Conservation (phyloP, 2,797 vertebrate genomes). For the Mergus octosetaceus region DNA sequence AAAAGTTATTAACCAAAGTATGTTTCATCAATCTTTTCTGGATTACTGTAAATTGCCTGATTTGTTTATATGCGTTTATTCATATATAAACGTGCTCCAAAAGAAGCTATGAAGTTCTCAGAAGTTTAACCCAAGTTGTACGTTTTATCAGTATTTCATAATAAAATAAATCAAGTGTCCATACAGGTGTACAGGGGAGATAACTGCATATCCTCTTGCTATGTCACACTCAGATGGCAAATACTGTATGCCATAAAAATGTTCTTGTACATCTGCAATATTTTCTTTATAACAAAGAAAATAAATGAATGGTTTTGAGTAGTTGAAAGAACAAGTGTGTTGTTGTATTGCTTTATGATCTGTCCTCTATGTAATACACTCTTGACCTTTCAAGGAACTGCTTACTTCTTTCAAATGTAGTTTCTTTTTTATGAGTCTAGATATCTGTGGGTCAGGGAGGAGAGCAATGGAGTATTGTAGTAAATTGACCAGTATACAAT, state of each 20-base stretch:
- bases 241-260: not conserved
- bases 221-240: not conserved
- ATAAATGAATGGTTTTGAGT: not conserved
- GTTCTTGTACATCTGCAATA: not conserved
- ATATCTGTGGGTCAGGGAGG: not conserved
- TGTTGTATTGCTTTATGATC: slow-evolving; percentile 13
- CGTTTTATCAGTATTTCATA: not conserved
- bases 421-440: not conserved
- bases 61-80: not conserved
- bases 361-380: slow-evolving; percentile 7
- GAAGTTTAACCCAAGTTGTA: not conserved
- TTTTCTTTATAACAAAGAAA: slow-evolving; percentile 28
- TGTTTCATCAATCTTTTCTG: not conserved
- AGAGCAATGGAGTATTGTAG: not conserved
- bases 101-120: not conserved
- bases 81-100: not conserved
- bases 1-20: not conserved
- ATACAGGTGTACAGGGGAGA: not conserved
- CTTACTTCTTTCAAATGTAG: slow-evolving; percentile 14
- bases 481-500: slow-evolving; percentile 25
- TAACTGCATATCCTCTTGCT: not conserved
- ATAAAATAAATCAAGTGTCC: not conserved
- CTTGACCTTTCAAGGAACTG: not conserved
- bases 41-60: not conserved
- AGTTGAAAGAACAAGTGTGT: not conserved